Evolutionary conservation across 2,888 invertebrate genomes (phyloP).

Genomic region (Ernsta delagoae): DNA sequence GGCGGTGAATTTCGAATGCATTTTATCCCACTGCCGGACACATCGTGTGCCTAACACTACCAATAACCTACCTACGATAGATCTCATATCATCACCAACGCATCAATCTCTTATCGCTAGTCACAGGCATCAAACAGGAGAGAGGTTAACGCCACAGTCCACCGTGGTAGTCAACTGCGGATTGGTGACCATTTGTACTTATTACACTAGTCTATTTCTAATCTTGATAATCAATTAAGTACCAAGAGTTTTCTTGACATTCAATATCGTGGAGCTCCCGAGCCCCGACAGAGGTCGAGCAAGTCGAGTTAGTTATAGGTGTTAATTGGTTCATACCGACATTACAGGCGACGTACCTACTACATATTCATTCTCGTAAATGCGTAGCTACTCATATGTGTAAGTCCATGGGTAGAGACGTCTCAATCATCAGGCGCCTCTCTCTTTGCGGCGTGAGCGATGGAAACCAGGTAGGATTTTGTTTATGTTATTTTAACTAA

Average conservation of each 20-base stretch:
- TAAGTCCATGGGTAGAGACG: constrained; percentile 61
- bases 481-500: constrained; percentile 7
- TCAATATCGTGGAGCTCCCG: background rate
- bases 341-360: constrained; percentile 41
- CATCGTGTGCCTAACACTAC: too few species aligned
- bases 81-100: too few species aligned
- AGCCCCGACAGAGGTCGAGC: background rate
- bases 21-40: too few species aligned
- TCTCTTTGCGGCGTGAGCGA: constrained; percentile 55
- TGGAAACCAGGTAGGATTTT: constrained; percentile 59
- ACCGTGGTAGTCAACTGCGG: too few species aligned
- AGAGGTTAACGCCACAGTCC: too few species aligned
- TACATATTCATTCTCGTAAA: too few species aligned
- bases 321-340: constrained; percentile 67
- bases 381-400: background rate
- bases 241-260: background rate
- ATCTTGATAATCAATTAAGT: background rate
- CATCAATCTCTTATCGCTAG: too few species aligned
- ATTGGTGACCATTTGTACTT: too few species aligned
- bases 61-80: too few species aligned
- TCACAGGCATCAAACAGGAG: too few species aligned
- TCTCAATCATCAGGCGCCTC: constrained; percentile 61
- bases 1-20: too few species aligned
- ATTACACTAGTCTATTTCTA: background rate
- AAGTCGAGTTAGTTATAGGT: constrained; percentile 63